Conservation (phyloP, 2,888 invertebrate species). For the Eristalinus sepulchralis region DNA sequence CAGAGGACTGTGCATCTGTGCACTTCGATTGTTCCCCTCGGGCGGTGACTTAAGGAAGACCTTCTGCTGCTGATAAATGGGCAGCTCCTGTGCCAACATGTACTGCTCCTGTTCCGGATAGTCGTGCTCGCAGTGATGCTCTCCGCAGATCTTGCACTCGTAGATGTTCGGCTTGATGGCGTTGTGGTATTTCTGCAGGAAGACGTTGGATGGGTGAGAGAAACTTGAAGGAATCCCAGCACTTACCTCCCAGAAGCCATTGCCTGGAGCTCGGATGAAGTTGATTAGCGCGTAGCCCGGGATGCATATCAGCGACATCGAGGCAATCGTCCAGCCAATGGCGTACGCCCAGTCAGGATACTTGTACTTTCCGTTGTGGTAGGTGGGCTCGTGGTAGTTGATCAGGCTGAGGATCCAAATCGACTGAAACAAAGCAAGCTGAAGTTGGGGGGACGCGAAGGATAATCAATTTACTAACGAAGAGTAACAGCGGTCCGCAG, state of each 20-base stretch:
- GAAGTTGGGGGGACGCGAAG: background rate
- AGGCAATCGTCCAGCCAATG: constrained; percentile 93
- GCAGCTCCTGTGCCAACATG: constrained; percentile 79
- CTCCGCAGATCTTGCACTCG: constrained; percentile 88
- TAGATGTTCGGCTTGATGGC: constrained; percentile 89
- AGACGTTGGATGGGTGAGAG: background rate
- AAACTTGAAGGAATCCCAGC: background rate
- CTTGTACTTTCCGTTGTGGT: constrained; percentile 88
- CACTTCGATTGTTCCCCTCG: constrained; percentile 17
- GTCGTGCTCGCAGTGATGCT: constrained; percentile 88
- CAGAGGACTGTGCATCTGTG: constrained; percentile 38
- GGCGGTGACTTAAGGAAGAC: constrained; percentile 42
- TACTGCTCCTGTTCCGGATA: constrained; percentile 82
- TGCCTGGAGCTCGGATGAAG: constrained; percentile 87
- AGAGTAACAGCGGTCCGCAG: constrained; percentile 89
- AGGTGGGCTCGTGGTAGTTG: constrained; percentile 92
- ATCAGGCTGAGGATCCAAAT: constrained; percentile 94
- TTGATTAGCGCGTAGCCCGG: constrained; percentile 90
- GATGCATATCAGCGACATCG: constrained; percentile 91
- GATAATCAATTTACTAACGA: constrained; percentile 81
- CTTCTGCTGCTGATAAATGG: constrained; percentile 46
- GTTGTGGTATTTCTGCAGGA: constrained; percentile 86
- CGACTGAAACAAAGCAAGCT: constrained; percentile 82
- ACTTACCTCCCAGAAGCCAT: constrained; percentile 86
- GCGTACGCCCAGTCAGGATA: constrained; percentile 93